Percentiles rank a stretch among this genome's conserved stretches.
phyloP scores from a whole-genome alignment of 2,888 invertebrate species.

The Heliconius hortense region DNA sequence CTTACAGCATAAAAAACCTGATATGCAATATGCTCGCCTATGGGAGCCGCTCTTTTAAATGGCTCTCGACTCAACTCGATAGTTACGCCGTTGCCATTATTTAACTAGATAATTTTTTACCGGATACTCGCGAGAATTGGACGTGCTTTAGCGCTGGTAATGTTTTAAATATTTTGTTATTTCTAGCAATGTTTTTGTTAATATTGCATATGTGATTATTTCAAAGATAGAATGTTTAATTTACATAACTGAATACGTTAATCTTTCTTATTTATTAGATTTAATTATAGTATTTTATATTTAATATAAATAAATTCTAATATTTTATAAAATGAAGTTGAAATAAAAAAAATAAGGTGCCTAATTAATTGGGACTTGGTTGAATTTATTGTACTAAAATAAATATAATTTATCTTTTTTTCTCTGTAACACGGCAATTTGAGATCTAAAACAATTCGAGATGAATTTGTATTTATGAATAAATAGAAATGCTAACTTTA shows the following conservation, averaged over 20 bases:
- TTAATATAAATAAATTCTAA: neutral
- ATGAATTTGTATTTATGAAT: no score
- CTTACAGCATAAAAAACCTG: constrained; percentile 58
- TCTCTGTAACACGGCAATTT: neutral
- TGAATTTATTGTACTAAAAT: neutral
- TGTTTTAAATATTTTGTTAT: neutral
- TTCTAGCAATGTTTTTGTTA: constrained; percentile 1
- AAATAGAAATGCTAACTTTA: no score
- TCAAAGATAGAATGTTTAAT: neutral
- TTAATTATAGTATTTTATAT: neutral
- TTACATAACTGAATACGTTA: no score
- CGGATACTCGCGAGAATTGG: constrained; percentile 21
- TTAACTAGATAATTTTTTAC: constrained; percentile 26
- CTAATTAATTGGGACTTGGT: neutral
- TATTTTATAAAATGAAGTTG: neutral
- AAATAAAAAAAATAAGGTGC: neutral
- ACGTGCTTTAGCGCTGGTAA: neutral
- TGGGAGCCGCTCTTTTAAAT: constrained; percentile 48
- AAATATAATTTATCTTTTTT: neutral
- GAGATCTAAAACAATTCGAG: no score
- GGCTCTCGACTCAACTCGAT: constrained; percentile 41
- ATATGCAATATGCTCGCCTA: constrained; percentile 53
- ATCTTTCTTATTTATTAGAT: no score
- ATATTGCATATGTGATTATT: neutral
- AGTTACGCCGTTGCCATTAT: constrained; percentile 37